Base-by-base conservation (phyloP, 2,888 invertebrate species). In the Leptinotarsa tumamoca region DNA sequence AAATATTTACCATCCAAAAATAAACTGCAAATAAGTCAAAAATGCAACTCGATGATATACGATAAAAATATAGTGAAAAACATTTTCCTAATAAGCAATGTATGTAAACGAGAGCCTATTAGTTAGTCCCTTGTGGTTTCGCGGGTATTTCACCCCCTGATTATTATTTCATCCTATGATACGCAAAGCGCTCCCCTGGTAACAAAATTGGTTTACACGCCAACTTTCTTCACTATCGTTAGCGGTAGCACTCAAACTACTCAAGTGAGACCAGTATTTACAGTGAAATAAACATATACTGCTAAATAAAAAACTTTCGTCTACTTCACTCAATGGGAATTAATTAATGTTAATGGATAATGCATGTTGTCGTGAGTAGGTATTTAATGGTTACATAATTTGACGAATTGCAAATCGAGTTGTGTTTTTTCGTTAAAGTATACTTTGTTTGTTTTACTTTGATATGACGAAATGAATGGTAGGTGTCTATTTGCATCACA, bases 361-460 rank as follows among this genome's bases (percentile, higher is more conserved):
- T 58, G 23, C 15, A 23, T 58, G 58, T 58, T 58, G 23, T 58
- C 23, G 23, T 58, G 58, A 23, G 58, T 58, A 15, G 58, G 58
- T 23, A 23, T 58, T 54, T 15, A 23, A 23, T 21, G 23, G 58
- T 58, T 58, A 58, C 27, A 23, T 23, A 58, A 58, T 13, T 21
- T 13, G 23, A 58, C 58, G 15, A 58, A 14, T 23, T 58, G 58
- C 58, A 58, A 58, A 58, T 58, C 58, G 15, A 58, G 23, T 21
- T 58, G 1, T 21, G 58, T 58, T 21, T 58, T 58, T 58, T 58
- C 15, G 58, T 23, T 21, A 21, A 58, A 58, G 14, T 58, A 23
- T 15, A 15, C 21, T 58, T 23, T 58, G 58, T 58, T 58, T 58
- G 58, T 58, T 58, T 58, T 58, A 21, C 58, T 58, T 58, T 21